phyloP scores from a whole-genome alignment of 2,113 vertebrate species.

The Hystrix cristata region DNA sequence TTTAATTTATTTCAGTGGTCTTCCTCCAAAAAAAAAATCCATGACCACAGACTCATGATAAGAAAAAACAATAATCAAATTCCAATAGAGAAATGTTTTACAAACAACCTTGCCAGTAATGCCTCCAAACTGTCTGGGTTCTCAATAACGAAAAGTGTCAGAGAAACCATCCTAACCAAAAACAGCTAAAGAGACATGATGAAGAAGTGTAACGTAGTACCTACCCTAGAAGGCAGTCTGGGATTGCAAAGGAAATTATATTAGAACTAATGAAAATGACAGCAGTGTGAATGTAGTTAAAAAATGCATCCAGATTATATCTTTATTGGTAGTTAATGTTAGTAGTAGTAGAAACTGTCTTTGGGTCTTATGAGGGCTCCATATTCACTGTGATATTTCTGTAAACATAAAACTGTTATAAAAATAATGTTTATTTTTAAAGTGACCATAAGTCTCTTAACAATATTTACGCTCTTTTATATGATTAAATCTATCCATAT shows the following conservation, averaged over 20 bases:
- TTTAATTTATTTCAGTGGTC: not conserved
- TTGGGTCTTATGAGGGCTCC: not conserved
- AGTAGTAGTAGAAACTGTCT: not conserved
- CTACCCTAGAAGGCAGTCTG: fast-evolving
- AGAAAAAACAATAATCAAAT: not conserved
- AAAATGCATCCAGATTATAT: not conserved
- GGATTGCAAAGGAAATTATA: not conserved
- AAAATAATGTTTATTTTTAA: not conserved
- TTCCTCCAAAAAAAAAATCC: not conserved
- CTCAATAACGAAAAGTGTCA: not conserved
- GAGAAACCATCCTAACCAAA: not conserved
- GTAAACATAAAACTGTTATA: not conserved
- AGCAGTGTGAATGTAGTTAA: not conserved
- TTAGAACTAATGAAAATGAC: not conserved
- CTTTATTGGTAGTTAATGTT: not conserved
- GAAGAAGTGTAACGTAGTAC: not conserved
- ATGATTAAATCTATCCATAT: not conserved
- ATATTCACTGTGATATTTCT: not conserved
- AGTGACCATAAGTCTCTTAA: not conserved
- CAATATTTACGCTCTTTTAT: not conserved
- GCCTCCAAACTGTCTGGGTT: not conserved
- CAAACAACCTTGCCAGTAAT: not conserved
- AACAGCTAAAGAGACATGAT: not conserved
- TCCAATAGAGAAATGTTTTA: not conserved
- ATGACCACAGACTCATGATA: not conserved